These are phyloP conservation scores for Toxostoma redivivum DNA, from an alignment of 2,113 vertebrate genomes.

Conservation along the genomic window DNA sequence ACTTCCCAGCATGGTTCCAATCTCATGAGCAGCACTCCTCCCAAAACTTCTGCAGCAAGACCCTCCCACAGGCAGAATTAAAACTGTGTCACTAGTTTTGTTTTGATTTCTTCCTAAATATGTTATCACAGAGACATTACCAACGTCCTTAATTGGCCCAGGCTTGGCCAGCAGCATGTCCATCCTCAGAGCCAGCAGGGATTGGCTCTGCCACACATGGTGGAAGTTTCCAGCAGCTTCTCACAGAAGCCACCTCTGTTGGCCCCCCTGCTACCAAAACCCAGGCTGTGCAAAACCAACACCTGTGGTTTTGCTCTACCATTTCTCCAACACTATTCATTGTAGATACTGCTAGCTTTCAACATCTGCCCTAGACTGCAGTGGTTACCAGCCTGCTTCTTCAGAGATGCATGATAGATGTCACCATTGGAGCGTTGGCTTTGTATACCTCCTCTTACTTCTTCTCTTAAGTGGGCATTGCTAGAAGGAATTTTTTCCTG, in stretches of 20 bases:
- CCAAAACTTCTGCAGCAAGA: neutral
- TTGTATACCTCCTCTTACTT: neutral
- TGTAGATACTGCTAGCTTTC: neutral
- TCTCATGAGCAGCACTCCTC: neutral
- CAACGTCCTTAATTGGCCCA: accelerated
- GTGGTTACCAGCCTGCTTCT: neutral
- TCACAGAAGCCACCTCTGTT: neutral
- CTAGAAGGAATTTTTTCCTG: neutral
- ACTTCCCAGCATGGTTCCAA: neutral
- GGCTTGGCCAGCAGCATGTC: neutral
- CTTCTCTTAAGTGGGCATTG: neutral
- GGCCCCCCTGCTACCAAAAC: neutral
- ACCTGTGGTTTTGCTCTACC: neutral
- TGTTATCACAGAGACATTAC: accelerated
- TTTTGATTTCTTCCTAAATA: neutral
- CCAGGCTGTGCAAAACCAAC: accelerated
- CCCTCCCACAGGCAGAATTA: neutral
- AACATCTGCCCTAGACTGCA: neutral
- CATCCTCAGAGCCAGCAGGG: neutral
- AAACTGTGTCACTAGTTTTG: too few species aligned
- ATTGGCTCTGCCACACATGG: neutral
- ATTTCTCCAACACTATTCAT: neutral
- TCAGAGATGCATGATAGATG: neutral
- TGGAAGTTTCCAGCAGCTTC: neutral
- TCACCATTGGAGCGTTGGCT: neutral